Evolutionary conservation across 1,140 invertebrate species (phyloP).

Genomic region (Drepana arcuata): DNA sequence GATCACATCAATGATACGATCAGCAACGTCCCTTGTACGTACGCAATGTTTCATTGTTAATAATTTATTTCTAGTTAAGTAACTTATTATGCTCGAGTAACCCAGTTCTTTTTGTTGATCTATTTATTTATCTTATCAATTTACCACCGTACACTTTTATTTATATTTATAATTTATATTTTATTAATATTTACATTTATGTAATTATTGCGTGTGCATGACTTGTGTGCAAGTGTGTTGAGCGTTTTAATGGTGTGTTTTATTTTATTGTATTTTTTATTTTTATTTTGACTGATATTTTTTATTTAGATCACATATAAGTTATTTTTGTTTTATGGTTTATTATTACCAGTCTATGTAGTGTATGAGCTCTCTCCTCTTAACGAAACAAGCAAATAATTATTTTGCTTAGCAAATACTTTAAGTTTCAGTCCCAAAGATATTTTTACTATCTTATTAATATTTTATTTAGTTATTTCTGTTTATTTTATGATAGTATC

Average conservation of each 20-base stretch:
- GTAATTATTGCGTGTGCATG: not conserved
- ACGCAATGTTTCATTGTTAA: not conserved
- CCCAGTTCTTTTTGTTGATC: too few relatives aligned
- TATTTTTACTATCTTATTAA: slow-evolving; percentile 10
- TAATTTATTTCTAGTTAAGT: slow-evolving; percentile 11
- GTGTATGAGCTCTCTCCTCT: too few relatives aligned
- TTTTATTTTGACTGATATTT: not conserved
- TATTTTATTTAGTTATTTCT: slow-evolving; percentile 1
- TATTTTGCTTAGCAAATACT: slow-evolving; percentile 11
- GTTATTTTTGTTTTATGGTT: slow-evolving; percentile 12
- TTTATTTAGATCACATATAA: not conserved
- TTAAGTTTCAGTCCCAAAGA: slow-evolving; percentile 14
- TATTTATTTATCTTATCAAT: too few relatives aligned
- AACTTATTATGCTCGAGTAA: not conserved
- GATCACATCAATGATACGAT: too few relatives aligned
- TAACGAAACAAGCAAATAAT: too few relatives aligned
- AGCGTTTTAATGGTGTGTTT: too few relatives aligned
- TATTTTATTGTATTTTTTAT: too few relatives aligned
- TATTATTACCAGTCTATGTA: slow-evolving; percentile 15
- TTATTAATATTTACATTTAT: not conserved
- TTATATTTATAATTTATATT: not conserved
- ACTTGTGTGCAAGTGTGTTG: slow-evolving; percentile 1
- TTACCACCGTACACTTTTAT: not conserved
- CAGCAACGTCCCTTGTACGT: not conserved
- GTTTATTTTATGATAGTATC: not conserved